phyloP scores from a whole-genome alignment of 92 coral and sea anemone genomes.

The Blastomussa wellsi region DNA sequence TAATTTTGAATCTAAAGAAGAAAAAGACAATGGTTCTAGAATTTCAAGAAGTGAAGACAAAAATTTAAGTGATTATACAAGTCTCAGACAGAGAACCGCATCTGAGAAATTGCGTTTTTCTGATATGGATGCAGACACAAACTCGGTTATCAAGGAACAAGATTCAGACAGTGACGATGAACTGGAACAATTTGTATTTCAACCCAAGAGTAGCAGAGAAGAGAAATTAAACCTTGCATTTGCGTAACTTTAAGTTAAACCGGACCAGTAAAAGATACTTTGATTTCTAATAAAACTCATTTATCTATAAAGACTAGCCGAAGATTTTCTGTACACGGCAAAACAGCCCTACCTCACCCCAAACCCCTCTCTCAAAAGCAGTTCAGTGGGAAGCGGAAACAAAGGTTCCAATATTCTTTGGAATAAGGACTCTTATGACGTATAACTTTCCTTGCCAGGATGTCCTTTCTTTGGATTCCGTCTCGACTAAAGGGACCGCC shows the following conservation, averaged over 20 bases:
- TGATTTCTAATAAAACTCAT: background rate
- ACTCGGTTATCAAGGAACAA: background rate
- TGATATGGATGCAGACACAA: background rate
- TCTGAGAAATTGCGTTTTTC: background rate
- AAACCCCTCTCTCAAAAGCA: too few relatives aligned
- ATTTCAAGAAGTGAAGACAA: background rate
- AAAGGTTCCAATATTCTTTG: too few relatives aligned
- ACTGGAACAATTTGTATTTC: slow-evolving; percentile 34
- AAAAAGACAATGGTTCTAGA: background rate
- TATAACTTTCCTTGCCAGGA: too few relatives aligned
- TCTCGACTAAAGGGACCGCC: too few relatives aligned
- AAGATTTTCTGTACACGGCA: background rate
- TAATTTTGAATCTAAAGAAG: background rate
- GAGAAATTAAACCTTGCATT: background rate
- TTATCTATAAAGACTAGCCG: background rate
- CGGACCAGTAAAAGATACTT: background rate
- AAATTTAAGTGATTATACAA: background rate
- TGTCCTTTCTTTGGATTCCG: too few relatives aligned
- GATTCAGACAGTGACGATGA: slow-evolving; percentile 34
- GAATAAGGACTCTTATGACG: too few relatives aligned
- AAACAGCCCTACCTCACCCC: background rate
- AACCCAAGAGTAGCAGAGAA: slow-evolving; percentile 3
- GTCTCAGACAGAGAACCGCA: background rate
- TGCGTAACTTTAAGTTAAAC: background rate
- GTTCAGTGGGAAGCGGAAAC: too few relatives aligned